Conservation (phyloP, 2,888 invertebrate genomes). For the Trachelus stipa region DNA sequence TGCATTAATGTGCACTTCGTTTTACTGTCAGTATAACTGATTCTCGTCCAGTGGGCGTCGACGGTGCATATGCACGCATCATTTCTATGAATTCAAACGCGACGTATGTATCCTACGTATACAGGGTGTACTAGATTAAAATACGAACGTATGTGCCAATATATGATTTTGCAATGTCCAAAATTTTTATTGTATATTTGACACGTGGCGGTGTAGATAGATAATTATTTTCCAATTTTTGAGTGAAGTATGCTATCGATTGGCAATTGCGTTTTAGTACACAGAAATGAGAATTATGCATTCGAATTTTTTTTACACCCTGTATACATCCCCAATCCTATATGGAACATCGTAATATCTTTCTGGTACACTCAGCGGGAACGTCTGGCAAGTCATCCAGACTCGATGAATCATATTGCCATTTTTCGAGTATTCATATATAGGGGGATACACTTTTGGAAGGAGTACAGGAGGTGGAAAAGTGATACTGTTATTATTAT, state of each 20-base stretch:
- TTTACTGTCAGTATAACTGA: neutral
- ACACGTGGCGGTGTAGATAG: neutral
- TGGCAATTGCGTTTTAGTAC: neutral
- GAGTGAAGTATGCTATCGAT: neutral
- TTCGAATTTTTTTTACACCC: neutral
- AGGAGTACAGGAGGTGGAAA: neutral
- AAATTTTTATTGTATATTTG: neutral
- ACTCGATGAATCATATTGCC: neutral
- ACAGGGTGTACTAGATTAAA: neutral
- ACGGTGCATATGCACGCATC: neutral
- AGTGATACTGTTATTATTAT: neutral
- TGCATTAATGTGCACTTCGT: neutral
- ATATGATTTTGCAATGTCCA: neutral
- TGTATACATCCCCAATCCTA: neutral
- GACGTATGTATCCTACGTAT: neutral
- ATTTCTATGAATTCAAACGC: neutral
- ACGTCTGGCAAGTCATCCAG: neutral
- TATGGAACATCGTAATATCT: neutral
- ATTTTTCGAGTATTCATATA: neutral
- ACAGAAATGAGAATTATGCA: too few relatives aligned
- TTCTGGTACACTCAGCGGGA: neutral
- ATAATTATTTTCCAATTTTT: neutral
- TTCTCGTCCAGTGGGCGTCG: neutral
- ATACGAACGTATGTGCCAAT: neutral
- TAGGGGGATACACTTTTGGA: neutral